Conservation (phyloP, 2,113 vertebrate species). For the Erinaceus europaeus region DNA sequence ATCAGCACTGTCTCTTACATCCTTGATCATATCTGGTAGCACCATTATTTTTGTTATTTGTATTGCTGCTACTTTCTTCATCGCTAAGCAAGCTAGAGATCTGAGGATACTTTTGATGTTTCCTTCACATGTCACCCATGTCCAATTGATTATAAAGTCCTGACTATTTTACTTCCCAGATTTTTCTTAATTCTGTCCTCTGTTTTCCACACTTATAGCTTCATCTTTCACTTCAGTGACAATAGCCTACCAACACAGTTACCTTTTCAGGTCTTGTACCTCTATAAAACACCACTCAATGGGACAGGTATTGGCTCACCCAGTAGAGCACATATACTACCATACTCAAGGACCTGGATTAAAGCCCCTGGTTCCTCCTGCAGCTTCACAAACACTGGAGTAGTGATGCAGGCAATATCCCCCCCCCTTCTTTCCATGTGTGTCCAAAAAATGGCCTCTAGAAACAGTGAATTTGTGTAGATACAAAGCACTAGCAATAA, state of each 20-base stretch:
- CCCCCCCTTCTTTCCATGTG: too few relatives aligned
- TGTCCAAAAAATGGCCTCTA: too few relatives aligned
- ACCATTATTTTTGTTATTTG: background rate
- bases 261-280: background rate
- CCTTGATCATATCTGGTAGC: background rate
- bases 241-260: background rate
- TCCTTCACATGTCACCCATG: background rate
- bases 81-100: background rate
- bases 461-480: too few relatives aligned
- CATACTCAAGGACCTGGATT: too few relatives aligned
- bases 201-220: background rate
- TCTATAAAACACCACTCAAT: background rate
- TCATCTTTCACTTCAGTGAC: background rate
- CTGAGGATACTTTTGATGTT: background rate
- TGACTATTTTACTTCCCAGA: background rate
- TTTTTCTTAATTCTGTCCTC: background rate
- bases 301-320: too few relatives aligned
- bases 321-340: too few relatives aligned
- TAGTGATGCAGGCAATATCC: too few relatives aligned
- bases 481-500: too few relatives aligned
- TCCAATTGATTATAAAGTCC: background rate
- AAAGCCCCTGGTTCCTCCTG: too few relatives aligned
- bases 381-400: too few relatives aligned
- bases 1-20: background rate
- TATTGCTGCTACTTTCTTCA: background rate